Evolutionary conservation across 2,113 vertebrate species (phyloP).

Genomic region (Forbesichthys agassizii): DNA sequence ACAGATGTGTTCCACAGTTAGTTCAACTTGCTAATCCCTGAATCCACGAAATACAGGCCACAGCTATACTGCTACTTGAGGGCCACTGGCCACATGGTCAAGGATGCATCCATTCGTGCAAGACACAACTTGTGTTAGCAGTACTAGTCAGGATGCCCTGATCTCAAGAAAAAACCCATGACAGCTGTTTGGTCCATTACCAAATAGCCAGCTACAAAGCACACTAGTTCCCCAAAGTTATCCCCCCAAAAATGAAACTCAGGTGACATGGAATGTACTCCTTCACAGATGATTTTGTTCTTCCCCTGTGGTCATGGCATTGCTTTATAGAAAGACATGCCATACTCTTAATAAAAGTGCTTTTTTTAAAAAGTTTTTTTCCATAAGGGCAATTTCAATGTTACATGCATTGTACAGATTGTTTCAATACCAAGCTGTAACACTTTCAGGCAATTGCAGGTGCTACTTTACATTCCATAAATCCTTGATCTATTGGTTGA

Average conservation of each 20-base stretch:
- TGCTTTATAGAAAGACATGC: constrained; percentile 79
- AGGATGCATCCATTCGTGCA: constrained; percentile 7
- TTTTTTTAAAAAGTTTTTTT: constrained; percentile 65
- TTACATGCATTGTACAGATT: not conserved
- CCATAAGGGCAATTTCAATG: constrained; percentile 37
- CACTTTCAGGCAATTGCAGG: constrained; percentile 52
- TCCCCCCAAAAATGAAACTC: constrained; percentile 67
- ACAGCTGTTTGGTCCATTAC: constrained; percentile 52
- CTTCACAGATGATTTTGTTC: constrained; percentile 84
- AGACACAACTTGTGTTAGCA: constrained; percentile 9
- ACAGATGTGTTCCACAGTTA: constrained; percentile 48
- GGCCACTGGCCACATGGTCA: constrained; percentile 24
- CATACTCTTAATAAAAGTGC: constrained; percentile 77
- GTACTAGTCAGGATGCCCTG: constrained; percentile 22
- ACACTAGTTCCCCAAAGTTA: constrained; percentile 77
- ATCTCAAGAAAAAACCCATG: constrained; percentile 55
- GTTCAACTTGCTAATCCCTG: constrained; percentile 29
- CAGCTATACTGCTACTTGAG: constrained; percentile 8
- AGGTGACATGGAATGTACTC: constrained; percentile 94
- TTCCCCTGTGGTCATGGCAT: constrained; percentile 79
- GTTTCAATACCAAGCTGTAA: not conserved
- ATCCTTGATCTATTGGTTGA: constrained; percentile 62
- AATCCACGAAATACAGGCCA: constrained; percentile 9
- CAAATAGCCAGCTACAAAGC: constrained; percentile 80
- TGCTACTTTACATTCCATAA: constrained; percentile 82